Conservation (phyloP, 2,888 invertebrate genomes). For the Thymelicus sylvestris region DNA sequence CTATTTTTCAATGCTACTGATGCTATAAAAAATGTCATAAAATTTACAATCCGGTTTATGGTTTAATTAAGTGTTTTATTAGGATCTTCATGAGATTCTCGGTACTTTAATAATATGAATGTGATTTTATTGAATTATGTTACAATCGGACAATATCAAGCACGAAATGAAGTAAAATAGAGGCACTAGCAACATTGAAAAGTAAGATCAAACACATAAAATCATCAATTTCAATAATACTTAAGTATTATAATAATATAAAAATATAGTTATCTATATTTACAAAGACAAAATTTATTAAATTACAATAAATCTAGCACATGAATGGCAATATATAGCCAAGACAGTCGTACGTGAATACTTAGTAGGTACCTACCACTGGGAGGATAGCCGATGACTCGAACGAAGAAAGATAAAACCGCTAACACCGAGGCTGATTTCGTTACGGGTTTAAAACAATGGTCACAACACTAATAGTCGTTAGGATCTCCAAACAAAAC, state of each 20-base stretch:
- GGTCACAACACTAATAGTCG: neutral
- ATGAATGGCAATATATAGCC: slow-evolving; percentile 38
- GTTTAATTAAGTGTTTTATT: slow-evolving; percentile 39
- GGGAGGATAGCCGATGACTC: slow-evolving; percentile 49
- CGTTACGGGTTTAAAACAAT: slow-evolving; percentile 31
- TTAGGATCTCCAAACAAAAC: slow-evolving; percentile 18
- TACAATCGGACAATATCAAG: neutral
- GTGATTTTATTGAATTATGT: slow-evolving; percentile 15
- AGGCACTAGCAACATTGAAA: slow-evolving; percentile 70
- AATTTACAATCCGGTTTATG: slow-evolving; percentile 41
- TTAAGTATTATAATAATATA: slow-evolving; percentile 75
- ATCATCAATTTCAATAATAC: slow-evolving; percentile 65
- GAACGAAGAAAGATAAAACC: slow-evolving; percentile 41
- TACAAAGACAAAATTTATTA: slow-evolving; percentile 74
- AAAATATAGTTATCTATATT: slow-evolving; percentile 81
- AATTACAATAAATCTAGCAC: slow-evolving; percentile 52
- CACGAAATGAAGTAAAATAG: neutral
- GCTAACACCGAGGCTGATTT: slow-evolving; percentile 43
- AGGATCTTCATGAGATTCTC: slow-evolving; percentile 48
- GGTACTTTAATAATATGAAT: slow-evolving; percentile 23
- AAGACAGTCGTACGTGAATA: slow-evolving; percentile 28
- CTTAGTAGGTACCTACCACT: slow-evolving; percentile 22
- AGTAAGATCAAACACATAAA: slow-evolving; percentile 61
- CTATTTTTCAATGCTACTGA: slow-evolving; percentile 64
- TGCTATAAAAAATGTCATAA: slow-evolving; percentile 41